A percentile compares a stretch with the other conserved stretches of the same genome.
Conservation (phyloP, 2,797 vertebrate species). For the Melopsittacus undulatus region DNA sequence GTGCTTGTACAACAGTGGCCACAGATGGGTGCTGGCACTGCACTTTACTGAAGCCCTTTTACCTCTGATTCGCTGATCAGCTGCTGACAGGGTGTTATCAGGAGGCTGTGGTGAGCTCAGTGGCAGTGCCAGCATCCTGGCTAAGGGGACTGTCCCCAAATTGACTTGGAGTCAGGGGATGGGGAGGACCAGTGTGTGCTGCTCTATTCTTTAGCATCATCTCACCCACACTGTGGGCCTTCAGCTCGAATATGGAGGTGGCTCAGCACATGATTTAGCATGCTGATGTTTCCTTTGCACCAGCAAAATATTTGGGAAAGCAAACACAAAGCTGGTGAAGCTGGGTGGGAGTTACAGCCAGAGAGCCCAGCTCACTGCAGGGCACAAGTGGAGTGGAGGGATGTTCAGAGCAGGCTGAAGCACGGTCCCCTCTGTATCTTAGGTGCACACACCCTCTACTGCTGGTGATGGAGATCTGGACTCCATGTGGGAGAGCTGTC, state of each 20-base stretch:
- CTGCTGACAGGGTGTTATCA: conserved; percentile 83
- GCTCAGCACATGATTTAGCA: neutral
- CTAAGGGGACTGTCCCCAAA: neutral
- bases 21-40: conserved; percentile 70
- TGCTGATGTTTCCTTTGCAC: conserved; percentile 13
- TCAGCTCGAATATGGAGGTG: neutral
- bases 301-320: conserved; percentile 33
- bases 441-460: accelerated
- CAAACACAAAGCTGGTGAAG: neutral
- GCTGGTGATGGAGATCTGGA: neutral
- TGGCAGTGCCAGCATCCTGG: neutral
- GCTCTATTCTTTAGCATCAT: neutral
- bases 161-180: neutral
- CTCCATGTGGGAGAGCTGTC: neutral
- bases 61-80: conserved; percentile 87
- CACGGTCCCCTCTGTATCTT: accelerated
- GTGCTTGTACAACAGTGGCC: conserved; percentile 57
- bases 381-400: neutral
- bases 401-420: neutral
- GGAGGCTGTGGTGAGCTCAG: neutral
- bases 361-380: neutral
- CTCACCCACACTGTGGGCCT: neutral
- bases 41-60: conserved; percentile 78
- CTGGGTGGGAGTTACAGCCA: neutral
- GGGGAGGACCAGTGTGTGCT: neutral